A percentile compares a stretch with the other conserved stretches of the same genome.
These are phyloP conservation scores for Psammodynastes pulverulentus DNA, from an alignment of 2,113 vertebrate genomes.

Conservation along the genomic window DNA sequence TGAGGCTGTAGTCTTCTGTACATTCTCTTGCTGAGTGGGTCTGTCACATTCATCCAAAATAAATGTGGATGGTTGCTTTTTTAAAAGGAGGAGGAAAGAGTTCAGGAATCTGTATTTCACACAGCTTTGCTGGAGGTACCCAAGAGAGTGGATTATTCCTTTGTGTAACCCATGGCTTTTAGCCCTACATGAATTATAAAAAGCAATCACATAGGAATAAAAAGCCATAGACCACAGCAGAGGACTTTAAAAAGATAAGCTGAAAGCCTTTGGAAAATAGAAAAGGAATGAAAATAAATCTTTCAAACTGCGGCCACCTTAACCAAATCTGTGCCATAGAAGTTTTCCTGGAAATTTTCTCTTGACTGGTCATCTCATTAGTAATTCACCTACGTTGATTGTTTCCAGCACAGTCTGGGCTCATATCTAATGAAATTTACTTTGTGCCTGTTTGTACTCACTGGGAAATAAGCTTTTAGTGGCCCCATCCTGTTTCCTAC, in stretches of 20 bases:
- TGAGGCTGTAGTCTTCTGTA: slow-evolving; percentile 26
- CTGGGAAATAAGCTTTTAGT: slow-evolving; percentile 49
- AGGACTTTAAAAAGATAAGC: slow-evolving; percentile 68
- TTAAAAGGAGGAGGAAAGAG: neutral
- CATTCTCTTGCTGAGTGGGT: slow-evolving; percentile 15
- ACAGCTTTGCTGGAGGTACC: slow-evolving; percentile 34
- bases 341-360: slow-evolving; percentile 4
- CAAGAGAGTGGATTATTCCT: slow-evolving; percentile 69
- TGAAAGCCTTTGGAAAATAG: slow-evolving; percentile 31
- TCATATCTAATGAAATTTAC: neutral
- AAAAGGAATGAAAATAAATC: slow-evolving; percentile 21
- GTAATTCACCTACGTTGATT: neutral
- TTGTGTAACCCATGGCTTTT: slow-evolving; percentile 98
- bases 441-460: slow-evolving; percentile 27
- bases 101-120: slow-evolving; percentile 34
- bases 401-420: neutral
- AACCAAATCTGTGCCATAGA: neutral
- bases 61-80: neutral
- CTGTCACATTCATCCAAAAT: slow-evolving; percentile 29
- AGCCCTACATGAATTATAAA: slow-evolving; percentile 95
- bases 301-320: slow-evolving; percentile 12
- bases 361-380: neutral
- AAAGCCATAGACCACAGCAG: slow-evolving; percentile 99
- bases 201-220: slow-evolving; percentile 99
- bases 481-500: slow-evolving; percentile 12